Evolutionary conservation across 2,888 invertebrate species (phyloP).

Genomic region (Melanostoma mellinum): DNA sequence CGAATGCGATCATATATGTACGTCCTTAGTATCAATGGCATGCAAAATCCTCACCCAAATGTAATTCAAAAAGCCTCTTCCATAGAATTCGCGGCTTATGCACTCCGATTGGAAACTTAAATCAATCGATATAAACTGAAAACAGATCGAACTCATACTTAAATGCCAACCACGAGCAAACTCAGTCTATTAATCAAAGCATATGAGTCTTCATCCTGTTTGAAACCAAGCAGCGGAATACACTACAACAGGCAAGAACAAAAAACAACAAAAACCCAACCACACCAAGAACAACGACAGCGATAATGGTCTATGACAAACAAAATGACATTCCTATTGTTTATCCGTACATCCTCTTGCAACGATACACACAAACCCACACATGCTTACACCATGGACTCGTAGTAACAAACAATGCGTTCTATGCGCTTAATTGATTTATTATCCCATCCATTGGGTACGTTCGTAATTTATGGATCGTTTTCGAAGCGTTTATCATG

Average conservation of each 20-base stretch:
- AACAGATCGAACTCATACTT: not conserved
- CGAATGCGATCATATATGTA: no score
- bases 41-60: no score
- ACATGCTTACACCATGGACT: not conserved
- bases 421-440: conserved; percentile 66
- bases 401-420: conserved; percentile 2
- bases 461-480: conserved; percentile 69
- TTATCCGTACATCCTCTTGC: conserved; percentile 21
- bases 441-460: conserved; percentile 66
- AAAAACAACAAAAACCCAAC: conserved; percentile 22
- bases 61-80: no score
- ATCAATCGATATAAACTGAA: not conserved
- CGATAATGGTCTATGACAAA: conserved; percentile 68
- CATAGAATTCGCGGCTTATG: no score
- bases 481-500: conserved; percentile 53
- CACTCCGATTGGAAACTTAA: not conserved
- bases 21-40: no score
- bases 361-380: not conserved
- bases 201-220: conserved; percentile 47
- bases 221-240: conserved; percentile 8
- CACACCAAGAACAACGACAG: conserved; percentile 53
- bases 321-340: conserved; percentile 69
- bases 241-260: conserved; percentile 21
- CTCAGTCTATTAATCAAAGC: conserved; percentile 50
- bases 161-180: conserved; percentile 8